Percentiles rank a stretch among this genome's conserved stretches.
Evolutionary conservation across 1,140 invertebrate species (phyloP).

Genomic region (Bombus picipes): DNA sequence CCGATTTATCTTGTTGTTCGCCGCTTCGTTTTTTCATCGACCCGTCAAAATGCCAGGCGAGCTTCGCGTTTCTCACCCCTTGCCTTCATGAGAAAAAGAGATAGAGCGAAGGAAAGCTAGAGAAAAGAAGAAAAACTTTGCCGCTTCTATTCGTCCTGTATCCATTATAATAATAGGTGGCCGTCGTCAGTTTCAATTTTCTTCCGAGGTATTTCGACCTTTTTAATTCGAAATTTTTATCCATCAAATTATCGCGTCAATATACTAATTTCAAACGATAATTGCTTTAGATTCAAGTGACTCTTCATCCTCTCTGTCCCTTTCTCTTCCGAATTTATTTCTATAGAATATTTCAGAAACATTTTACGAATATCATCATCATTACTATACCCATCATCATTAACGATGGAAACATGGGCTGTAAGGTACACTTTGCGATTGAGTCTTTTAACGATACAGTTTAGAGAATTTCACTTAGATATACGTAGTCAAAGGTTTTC

Average conservation of each 20-base stretch:
- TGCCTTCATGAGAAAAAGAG: not conserved
- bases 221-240: slow-evolving; percentile 47
- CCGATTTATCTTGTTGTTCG: slow-evolving; percentile 48
- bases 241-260: slow-evolving; percentile 16
- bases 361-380: no score
- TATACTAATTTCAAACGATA: not conserved
- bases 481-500: not conserved
- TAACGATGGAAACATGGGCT: not conserved
- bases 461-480: not conserved
- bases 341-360: not conserved
- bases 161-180: slow-evolving; percentile 29
- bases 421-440: not conserved
- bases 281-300: not conserved
- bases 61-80: not conserved
- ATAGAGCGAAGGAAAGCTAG: not conserved
- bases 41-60: slow-evolving; percentile 37
- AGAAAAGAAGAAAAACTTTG: not conserved
- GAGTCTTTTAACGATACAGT: not conserved
- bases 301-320: not conserved
- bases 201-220: slow-evolving; percentile 32
- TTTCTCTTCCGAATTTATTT: not conserved
- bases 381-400: not conserved
- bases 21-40: slow-evolving; percentile 30
- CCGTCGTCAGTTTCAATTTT: slow-evolving; percentile 57
- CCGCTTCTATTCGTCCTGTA: not conserved